Evolutionary conservation across 1,140 invertebrate species (phyloP), one percentile per base, ranked within the genome.

Genomic region (Solenopsis fugax): DNA sequence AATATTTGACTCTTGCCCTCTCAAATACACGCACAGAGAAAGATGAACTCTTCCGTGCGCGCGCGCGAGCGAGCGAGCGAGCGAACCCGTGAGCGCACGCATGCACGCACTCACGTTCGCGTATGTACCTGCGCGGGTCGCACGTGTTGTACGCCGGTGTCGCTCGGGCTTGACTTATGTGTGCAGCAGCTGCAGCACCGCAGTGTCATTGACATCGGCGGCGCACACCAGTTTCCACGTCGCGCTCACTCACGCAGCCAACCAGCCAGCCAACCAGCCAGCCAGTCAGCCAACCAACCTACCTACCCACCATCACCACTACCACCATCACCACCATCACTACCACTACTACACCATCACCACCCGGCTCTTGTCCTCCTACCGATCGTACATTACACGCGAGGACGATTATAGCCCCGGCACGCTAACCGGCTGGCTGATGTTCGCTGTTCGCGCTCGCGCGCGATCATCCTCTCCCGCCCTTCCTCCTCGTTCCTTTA

Each of bases 131-230:
- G 86, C 69, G 71, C 73, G 58, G 73, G 82, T 88, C 87, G 91
- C 91, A 91, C 89, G 86, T 92, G 89, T 89, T 91, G 84, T 90
- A 84, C 56, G 86, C 60, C 78, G 54, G 82, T 91, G 88, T 88
- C 85, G 87, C 82, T 91, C 64, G 69, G 77, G 65, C 89, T 91
- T 93, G 93, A 93, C 92, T 93, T 93, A 93, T 93, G 93, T 93
- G 92, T 93, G 89, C 88, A 91, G 91, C 93, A 94, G 93, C 93
- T 93, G 92, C 93, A 90, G 65, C 90, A 81, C 73, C 86, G 91
- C 92, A 93, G 93, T 94, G 94, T 95, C 94, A 94, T 94, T 95
- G 94, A 94, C 94, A 95, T 95, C 92, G 69, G 72, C 90, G 64
- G 73, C 91, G 87, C 90, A 91, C 90, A 92, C 91, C 92, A 91